Conservation (phyloP, 2,797 vertebrate species). For the Amblyopsis hoosieri region DNA sequence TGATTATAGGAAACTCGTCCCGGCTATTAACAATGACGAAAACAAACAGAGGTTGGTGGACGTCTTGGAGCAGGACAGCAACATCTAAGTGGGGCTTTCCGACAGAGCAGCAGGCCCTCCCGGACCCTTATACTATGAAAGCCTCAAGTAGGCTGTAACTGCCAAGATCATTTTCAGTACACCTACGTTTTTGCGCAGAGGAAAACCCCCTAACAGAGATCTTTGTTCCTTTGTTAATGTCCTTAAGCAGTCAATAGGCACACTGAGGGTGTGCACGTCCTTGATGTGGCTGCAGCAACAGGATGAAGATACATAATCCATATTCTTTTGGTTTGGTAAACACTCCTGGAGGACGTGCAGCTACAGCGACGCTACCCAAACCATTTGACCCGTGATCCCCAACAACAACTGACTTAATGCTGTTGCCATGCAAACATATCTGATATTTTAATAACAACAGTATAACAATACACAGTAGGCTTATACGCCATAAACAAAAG, state of each 20-base stretch:
- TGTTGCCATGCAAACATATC: too few species aligned
- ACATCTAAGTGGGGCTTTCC: constrained; percentile 72
- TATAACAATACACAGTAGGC: too few species aligned
- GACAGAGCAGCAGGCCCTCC: constrained; percentile 36
- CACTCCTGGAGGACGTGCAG: too few species aligned
- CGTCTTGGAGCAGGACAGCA: constrained; percentile 49
- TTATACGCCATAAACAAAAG: too few species aligned
- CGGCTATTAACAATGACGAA: constrained; percentile 75
- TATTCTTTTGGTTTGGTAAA: not conserved
- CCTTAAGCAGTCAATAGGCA: constrained; percentile 60
- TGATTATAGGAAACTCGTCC: constrained; percentile 80
- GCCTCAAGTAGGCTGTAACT: constrained; percentile 73
- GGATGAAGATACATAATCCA: constrained; percentile 23
- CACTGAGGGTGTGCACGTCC: constrained; percentile 36
- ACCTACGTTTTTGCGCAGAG: constrained; percentile 40
- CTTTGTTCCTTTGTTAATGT: constrained; percentile 76
- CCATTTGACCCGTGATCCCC: too few species aligned
- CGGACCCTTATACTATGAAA: constrained; percentile 64
- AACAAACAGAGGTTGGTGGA: constrained; percentile 73
- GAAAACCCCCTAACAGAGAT: constrained; percentile 37
- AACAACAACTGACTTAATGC: too few species aligned
- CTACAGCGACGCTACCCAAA: too few species aligned
- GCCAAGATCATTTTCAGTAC: constrained; percentile 57
- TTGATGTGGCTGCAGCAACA: constrained; percentile 38
- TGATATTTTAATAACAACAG: too few species aligned